Conservation (phyloP, 30 jellyfish, hydroid and myxozoan species). For the Aurelia aurita complex sp. Pacific region DNA sequence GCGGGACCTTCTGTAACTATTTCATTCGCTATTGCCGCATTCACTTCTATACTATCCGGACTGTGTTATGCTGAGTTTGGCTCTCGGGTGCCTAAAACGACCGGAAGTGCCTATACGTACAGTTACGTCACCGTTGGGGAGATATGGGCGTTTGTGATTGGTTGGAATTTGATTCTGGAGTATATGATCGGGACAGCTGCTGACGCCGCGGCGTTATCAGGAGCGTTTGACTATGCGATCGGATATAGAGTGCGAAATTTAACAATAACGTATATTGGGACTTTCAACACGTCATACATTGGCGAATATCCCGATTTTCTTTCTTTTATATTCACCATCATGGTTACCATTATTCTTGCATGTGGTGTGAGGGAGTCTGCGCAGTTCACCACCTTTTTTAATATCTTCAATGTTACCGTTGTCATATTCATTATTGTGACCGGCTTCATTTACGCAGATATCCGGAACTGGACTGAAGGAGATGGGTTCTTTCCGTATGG, state of each 20-base stretch:
- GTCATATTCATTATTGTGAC: conserved; percentile 86
- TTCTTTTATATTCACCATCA: conserved; percentile 85
- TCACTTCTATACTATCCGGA: conserved; percentile 97
- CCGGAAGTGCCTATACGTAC: conserved; percentile 99
- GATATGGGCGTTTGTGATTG: conserved; percentile 99
- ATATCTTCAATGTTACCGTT: conserved; percentile 85
- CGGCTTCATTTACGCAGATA: conserved; percentile 92
- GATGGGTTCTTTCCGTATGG: conserved; percentile 99
- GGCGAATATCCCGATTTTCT: conserved; percentile 98
- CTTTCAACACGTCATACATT: conserved; percentile 80
- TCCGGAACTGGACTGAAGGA: conserved; percentile 94
- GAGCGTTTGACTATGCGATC: conserved; percentile 94
- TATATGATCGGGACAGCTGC: conserved; percentile 99
- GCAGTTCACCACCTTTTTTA: conserved; percentile 83
- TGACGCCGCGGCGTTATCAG: conserved; percentile 99
- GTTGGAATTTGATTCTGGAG: conserved; percentile 98
- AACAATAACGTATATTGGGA: conserved; percentile 81
- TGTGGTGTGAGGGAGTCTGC: conserved; percentile 98
- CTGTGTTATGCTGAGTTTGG: conserved; percentile 99
- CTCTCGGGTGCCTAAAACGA: conserved; percentile 97
- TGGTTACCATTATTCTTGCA: conserved; percentile 90
- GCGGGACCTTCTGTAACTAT: conserved; percentile 99
- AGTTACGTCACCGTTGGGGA: conserved; percentile 99
- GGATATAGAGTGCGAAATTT: conserved; percentile 92
- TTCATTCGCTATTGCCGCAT: conserved; percentile 98